Base-by-base conservation (phyloP, 2,888 invertebrate genomes). In the Dolichomitus sp. region DNA sequence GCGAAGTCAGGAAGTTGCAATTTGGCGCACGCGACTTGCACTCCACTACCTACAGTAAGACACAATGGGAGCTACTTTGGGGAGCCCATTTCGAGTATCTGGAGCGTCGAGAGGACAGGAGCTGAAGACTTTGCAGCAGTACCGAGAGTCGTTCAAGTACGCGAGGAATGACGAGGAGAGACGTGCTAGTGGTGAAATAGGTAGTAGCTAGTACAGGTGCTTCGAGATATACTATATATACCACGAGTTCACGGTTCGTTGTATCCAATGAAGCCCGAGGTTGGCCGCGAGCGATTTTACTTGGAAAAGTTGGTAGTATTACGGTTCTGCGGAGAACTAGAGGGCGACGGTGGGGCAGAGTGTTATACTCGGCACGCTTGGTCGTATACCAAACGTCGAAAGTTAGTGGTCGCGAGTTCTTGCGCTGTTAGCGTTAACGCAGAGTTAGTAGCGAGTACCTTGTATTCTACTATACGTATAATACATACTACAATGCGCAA, bases 41-140 rank as follows among this genome's bases (percentile, higher is more conserved):
- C 52, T 52, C n/a, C 19, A 33, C 33, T n/a, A 23, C n/a, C 50
- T 17, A 42, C 42, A 14, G 70, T 57, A n/a, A 54, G 40, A 73
- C 77, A 81, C 77, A 77, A 81, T 77, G 77, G 77, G 45, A 65
- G 77, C 61, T 77, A 72, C 81, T 81, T 78, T 81, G 40, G 61
- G 23, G 42, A 61, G 70, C 27, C 74, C 40, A 72, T 76, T 65
- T 76, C 70, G 50, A 76, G 63, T 76, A 57, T 66, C 69, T 50
- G 33, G 19, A 69, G 50, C 70, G 68, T 59, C 50, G 54, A 27
- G 54, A 45, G 57, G 76, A 81, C 65, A 54, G 9, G 27, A 57
- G 54, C 30, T 27, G 54, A 14, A 30, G 52, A 74, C 50, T 48
- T 63, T 37, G 23, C 69, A 6, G 57, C 17, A 50, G 45, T 48